Conservation (phyloP, 2,113 vertebrate genomes). For the Engraulis encrasicolus region DNA sequence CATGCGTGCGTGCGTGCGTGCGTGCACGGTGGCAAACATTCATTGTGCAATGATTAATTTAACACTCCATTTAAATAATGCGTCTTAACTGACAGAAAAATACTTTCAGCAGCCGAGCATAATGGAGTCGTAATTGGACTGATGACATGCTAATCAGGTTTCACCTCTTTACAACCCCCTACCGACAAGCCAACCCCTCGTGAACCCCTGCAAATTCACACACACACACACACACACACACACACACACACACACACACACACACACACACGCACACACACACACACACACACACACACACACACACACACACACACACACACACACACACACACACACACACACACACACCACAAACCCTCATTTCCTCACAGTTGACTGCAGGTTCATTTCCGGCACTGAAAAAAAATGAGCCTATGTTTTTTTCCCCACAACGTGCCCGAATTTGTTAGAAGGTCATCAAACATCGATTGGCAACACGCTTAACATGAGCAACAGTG, state of each 20-base stretch:
- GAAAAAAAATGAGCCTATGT: background rate
- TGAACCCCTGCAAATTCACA: background rate
- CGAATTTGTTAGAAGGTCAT: background rate
- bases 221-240: too few relatives aligned
- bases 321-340: too few relatives aligned
- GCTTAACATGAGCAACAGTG: background rate
- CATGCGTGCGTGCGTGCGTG: too few relatives aligned
- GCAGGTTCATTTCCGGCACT: background rate
- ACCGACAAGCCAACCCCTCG: background rate
- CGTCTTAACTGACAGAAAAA: background rate
- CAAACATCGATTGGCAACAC: background rate
- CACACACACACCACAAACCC: too few relatives aligned
- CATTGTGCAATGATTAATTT: constrained; percentile 19
- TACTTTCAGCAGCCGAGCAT: background rate
- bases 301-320: too few relatives aligned
- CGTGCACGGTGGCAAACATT: background rate
- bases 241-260: too few relatives aligned
- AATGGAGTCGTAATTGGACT: constrained; percentile 10
- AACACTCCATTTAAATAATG: constrained; percentile 18
- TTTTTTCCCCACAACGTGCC: background rate
- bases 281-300: too few relatives aligned
- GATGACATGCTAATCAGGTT: constrained; percentile 18
- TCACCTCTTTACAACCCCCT: background rate
- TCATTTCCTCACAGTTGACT: background rate
- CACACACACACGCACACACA: too few relatives aligned